A percentile compares a stretch with the other conserved stretches of the same genome.
Evolutionary conservation across 2,797 vertebrate genomes (phyloP).

Genomic region (Girardinus metallicus): DNA sequence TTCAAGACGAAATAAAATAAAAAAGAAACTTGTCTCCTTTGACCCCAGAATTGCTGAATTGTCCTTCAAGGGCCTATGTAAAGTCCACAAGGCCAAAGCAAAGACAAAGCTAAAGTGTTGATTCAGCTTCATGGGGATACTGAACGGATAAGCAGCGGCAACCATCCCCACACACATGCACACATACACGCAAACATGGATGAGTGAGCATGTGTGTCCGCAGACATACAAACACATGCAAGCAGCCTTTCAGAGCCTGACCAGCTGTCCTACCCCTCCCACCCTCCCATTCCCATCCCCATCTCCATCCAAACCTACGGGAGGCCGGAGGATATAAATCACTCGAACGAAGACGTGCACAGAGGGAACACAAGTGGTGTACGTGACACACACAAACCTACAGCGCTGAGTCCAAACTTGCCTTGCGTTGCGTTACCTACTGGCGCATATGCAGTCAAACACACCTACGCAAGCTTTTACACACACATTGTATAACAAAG

Average conservation of each 20-base stretch:
- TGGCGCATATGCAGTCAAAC: slow-evolving; percentile 38
- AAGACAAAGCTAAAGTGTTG: slow-evolving; percentile 74
- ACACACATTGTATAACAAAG: slow-evolving; percentile 27
- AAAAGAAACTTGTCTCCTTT: slow-evolving; percentile 11
- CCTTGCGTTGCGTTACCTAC: slow-evolving; percentile 28
- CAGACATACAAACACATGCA: slow-evolving; percentile 40
- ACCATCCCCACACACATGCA: slow-evolving; percentile 40
- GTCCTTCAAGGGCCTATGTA: slow-evolving; percentile 41
- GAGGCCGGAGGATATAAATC: slow-evolving; percentile 72
- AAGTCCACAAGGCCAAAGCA: slow-evolving; percentile 60
- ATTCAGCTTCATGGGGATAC: slow-evolving; percentile 76
- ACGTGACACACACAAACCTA: slow-evolving; percentile 31
- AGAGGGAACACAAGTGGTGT: slow-evolving; percentile 42
- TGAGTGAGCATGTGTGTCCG: slow-evolving; percentile 20
- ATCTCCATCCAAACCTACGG: slow-evolving; percentile 68
- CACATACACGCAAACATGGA: slow-evolving; percentile 24
- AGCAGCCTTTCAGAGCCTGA: slow-evolving; percentile 59
- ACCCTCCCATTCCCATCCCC: slow-evolving; percentile 46
- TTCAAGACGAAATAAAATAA: not conserved
- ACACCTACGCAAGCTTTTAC: slow-evolving; percentile 31
- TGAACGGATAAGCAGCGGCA: slow-evolving; percentile 66
- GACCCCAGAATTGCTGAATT: slow-evolving; percentile 19
- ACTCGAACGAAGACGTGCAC: slow-evolving; percentile 57
- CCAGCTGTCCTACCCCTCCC: slow-evolving; percentile 71
- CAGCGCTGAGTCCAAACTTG: slow-evolving; percentile 29